These are phyloP conservation scores for Amphibalanus amphitrite DNA, from an alignment of 1,140 invertebrate species.

Conservation along the genomic window DNA sequence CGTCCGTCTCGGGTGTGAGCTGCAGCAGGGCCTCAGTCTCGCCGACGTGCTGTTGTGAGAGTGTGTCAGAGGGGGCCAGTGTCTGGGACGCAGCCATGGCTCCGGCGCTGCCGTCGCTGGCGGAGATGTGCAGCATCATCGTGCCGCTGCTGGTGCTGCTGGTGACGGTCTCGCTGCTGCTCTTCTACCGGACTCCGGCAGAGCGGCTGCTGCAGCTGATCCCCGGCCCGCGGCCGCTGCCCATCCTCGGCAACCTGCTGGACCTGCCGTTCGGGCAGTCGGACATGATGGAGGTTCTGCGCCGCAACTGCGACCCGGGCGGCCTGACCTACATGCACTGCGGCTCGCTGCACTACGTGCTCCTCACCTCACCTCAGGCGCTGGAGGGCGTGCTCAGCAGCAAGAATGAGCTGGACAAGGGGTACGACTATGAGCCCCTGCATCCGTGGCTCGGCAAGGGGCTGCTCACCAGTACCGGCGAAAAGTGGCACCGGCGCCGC, in stretches of 20 bases:
- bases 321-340: conserved; percentile 11
- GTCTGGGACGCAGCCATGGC: too few species aligned
- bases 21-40: too few species aligned
- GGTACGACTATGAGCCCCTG: conserved; percentile 49
- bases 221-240: conserved; percentile 25
- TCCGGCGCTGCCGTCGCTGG: too few species aligned
- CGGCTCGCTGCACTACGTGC: conserved; percentile 19
- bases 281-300: neutral
- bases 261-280: conserved; percentile 10
- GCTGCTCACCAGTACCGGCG: conserved; percentile 53
- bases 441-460: conserved; percentile 69
- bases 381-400: conserved; percentile 46
- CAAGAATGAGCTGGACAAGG: conserved; percentile 62
- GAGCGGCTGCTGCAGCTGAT: conserved; percentile 21
- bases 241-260: conserved; percentile 12
- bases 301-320: conserved; percentile 3
- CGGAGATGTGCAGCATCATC: too few species aligned
- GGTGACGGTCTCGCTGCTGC: too few species aligned
- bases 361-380: conserved; percentile 31
- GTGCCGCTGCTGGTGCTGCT: too few species aligned
- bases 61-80: too few species aligned
- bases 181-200: too few species aligned
- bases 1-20: too few species aligned
- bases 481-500: conserved; percentile 58
- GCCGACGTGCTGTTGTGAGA: too few species aligned